Base-by-base conservation (phyloP, 2,113 vertebrate species). In the Oreochromis spilurus region DNA sequence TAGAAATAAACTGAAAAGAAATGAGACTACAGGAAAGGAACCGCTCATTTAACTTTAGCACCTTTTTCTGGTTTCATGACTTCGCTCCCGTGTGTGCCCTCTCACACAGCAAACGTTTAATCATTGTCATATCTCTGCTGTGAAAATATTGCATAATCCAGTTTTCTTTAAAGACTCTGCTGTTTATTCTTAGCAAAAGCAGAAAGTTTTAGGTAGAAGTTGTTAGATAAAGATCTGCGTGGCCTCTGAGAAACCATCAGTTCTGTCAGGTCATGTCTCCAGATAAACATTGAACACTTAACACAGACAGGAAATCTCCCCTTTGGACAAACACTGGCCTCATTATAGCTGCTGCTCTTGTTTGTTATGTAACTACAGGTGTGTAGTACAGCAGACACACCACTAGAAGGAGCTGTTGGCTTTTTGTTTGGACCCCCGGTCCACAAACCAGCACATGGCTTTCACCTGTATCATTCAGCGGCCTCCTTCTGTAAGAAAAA, bases 391-490 rank as follows among this genome's bases (percentile, higher is more conserved):
- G 4, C 7, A 2, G 12, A 9, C 0, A 5, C 6, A 6, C 84
- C 87, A 45, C 67, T 13, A 52, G 81, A 79, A 43, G 78, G 89
- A 6, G 57, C 26, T 48, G 36, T 3, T 21, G 6, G 45, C 2
- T 9, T 72, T 54, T 81, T 4, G 29, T 38, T 5, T 67, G 72
- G 2, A 19, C 7, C 3, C 67, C 24, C 1, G 17, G 9, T 36
- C 17, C 16, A 21, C 7, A 45, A 26, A 13, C 4, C 54, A 17
- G 13, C 29, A 60, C 9, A n/a, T 50, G 17, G 1, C 0, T 5
- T n/a, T 77, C 72, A 77, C 10, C 72, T 50, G 43, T 4, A 3
- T 29, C 24, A 43, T 48, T 29, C 14, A 29, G 24, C 26, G 40
- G 40, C 67, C 40, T 75, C 16, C 48, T 48, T 75, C 70, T 48